Conservation (phyloP, 2,113 vertebrate genomes). For the Chaetodon trifascialis region DNA sequence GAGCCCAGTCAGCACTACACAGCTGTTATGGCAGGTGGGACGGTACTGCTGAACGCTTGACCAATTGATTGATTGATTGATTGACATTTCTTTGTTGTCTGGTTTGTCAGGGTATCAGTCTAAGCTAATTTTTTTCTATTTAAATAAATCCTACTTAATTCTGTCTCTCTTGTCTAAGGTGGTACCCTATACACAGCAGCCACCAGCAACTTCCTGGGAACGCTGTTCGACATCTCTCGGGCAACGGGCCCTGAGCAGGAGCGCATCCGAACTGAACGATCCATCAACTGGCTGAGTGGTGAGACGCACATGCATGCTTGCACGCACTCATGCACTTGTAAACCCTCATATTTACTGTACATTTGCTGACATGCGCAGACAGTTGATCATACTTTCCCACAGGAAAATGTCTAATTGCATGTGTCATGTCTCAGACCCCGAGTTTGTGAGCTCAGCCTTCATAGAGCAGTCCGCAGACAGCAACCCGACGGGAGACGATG, state of each 20-base stretch:
- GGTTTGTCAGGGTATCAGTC: not conserved
- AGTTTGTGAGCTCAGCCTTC: conserved; percentile 89
- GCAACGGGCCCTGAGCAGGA: conserved; percentile 85
- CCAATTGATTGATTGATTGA: not conserved
- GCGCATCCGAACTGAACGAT: conserved; percentile 88
- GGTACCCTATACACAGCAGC: conserved; percentile 88
- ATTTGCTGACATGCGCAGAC: not conserved
- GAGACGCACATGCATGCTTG: conserved; percentile 54
- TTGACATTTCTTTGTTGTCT: not conserved
- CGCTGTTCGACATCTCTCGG: conserved; percentile 89
- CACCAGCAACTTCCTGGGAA: conserved; percentile 91
- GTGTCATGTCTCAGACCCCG: conserved; percentile 82
- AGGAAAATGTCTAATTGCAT: not conserved
- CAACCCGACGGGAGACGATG: conserved; percentile 83
- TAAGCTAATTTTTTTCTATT: not conserved
- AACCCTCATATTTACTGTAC: not conserved
- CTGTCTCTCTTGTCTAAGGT: conserved; percentile 67
- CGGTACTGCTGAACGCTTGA: not conserved
- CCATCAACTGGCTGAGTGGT: conserved; percentile 90
- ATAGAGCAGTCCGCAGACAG: conserved; percentile 81
- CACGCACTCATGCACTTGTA: not conserved
- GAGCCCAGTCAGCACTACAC: conserved; percentile 90
- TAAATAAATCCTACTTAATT: not conserved
- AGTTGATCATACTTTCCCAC: not conserved
- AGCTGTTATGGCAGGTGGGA: conserved; percentile 88